Percentiles rank a stretch among this genome's conserved stretches.
phyloP scores from a whole-genome alignment of 2,797 vertebrate species.

The Lagorchestes hirsutus region DNA sequence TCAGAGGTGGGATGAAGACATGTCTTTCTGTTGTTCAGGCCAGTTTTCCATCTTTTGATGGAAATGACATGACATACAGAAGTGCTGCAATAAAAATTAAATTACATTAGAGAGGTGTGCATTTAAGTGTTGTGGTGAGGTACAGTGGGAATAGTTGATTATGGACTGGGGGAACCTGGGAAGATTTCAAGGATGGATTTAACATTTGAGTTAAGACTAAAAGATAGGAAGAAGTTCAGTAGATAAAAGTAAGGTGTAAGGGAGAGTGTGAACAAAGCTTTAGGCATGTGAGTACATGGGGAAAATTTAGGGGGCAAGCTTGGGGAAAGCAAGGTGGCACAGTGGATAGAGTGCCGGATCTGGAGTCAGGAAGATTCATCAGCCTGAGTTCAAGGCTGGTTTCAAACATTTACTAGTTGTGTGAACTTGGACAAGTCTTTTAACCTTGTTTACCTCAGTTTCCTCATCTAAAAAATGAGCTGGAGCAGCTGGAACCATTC shows the following conservation, averaged over 20 bases:
- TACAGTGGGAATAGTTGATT: not conserved
- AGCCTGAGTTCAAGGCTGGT: not conserved
- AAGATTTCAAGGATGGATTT: conserved; percentile 1
- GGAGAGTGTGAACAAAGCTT: not conserved
- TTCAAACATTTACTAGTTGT: not conserved
- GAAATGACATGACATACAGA: no score
- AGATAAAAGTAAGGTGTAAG: not conserved
- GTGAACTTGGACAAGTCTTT: not conserved
- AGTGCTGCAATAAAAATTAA: not conserved
- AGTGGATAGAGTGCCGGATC: not conserved
- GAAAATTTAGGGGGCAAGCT: not conserved
- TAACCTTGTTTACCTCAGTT: not conserved
- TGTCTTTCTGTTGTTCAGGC: not conserved
- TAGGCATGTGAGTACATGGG: not conserved
- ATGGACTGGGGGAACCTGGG: not conserved
- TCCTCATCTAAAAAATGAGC: not conserved
- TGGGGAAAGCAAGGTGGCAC: not conserved
- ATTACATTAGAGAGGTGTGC: not conserved
- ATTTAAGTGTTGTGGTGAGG: not conserved
- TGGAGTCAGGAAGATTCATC: not conserved
- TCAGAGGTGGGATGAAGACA: not conserved
- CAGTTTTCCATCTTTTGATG: not conserved
- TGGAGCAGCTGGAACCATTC: not conserved
- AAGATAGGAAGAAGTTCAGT: not conserved
- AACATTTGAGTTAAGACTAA: not conserved